These are phyloP conservation scores for Melinaea marsaeus DNA, from an alignment of 2,888 invertebrate species.

Conservation along the genomic window DNA sequence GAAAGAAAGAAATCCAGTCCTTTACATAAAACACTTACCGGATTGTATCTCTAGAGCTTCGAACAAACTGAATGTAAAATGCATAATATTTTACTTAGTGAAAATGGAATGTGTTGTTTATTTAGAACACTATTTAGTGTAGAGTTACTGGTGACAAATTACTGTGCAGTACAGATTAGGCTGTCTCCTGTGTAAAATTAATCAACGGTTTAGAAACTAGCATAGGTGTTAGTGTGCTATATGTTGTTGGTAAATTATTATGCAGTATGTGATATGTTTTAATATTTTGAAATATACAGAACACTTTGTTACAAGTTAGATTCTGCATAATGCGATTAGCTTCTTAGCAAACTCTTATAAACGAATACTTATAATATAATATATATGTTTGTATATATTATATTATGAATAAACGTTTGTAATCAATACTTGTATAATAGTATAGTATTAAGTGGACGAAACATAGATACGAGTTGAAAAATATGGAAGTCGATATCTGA, in stretches of 20 bases:
- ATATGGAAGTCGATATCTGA: no score
- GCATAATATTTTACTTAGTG: background rate
- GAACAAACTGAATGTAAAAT: constrained; percentile 5
- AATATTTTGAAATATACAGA: no score
- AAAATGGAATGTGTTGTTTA: constrained; percentile 8
- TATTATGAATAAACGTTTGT: no score
- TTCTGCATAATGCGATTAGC: no score
- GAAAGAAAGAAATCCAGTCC: constrained; percentile 38
- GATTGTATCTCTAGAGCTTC: constrained; percentile 15
- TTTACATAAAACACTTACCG: constrained; percentile 42
- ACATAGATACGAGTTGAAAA: no score
- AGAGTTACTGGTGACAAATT: constrained; percentile 32
- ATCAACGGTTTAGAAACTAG: constrained; percentile 52
- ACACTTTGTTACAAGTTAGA: no score
- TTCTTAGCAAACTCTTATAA: no score
- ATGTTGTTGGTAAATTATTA: no score
- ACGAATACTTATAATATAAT: no score
- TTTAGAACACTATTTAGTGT: constrained; percentile 13
- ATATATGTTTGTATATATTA: no score
- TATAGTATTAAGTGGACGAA: background rate
- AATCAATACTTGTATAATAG: no score
- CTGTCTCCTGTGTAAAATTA: constrained; percentile 47
- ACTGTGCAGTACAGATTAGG: constrained; percentile 39
- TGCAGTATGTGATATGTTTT: no score
- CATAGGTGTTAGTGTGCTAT: constrained; percentile 17